A percentile compares a stretch with the other conserved stretches of the same genome.
Conservation (phyloP, 2,888 invertebrate species). For the Euzetes globulus region DNA sequence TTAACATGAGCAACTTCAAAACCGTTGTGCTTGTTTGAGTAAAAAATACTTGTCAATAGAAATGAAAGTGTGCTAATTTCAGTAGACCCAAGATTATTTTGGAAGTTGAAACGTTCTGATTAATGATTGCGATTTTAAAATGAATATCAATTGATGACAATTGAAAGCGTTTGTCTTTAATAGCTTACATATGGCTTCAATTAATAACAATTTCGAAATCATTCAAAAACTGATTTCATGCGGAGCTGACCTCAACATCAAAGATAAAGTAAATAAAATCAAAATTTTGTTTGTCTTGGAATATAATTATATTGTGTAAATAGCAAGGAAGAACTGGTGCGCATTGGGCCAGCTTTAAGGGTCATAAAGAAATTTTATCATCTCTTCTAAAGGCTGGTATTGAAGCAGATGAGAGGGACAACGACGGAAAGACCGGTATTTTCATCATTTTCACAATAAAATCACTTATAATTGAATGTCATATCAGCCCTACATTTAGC, state of each 20-base stretch:
- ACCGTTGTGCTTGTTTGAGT: no score
- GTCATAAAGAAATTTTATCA: slow-evolving; percentile 57
- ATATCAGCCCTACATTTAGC: slow-evolving; percentile 45
- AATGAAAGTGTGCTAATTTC: no score
- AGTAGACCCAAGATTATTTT: no score
- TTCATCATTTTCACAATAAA: background rate
- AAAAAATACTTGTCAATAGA: no score
- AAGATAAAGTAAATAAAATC: slow-evolving; percentile 58
- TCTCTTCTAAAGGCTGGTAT: slow-evolving; percentile 48
- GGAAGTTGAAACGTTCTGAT: no score
- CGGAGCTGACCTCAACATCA: slow-evolving; percentile 60
- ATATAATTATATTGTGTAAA: slow-evolving; percentile 38
- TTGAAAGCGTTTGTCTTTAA: slow-evolving; percentile 57
- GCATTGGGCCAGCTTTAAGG: slow-evolving; percentile 63
- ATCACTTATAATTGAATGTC: no score
- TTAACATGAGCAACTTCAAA: no score
- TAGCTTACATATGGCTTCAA: slow-evolving; percentile 66
- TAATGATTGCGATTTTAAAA: no score
- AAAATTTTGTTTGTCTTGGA: background rate
- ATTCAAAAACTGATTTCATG: slow-evolving; percentile 60
- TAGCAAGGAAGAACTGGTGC: slow-evolving; percentile 60
- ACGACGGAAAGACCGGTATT: slow-evolving; percentile 41
- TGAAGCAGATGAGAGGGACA: slow-evolving; percentile 47
- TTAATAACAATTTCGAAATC: slow-evolving; percentile 61
- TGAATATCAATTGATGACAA: no score